Percentiles rank a stretch among this genome's conserved stretches.
Evolutionary conservation across 2,888 invertebrate genomes (phyloP).

Genomic region (Sinopyrophorus schimmeli): DNA sequence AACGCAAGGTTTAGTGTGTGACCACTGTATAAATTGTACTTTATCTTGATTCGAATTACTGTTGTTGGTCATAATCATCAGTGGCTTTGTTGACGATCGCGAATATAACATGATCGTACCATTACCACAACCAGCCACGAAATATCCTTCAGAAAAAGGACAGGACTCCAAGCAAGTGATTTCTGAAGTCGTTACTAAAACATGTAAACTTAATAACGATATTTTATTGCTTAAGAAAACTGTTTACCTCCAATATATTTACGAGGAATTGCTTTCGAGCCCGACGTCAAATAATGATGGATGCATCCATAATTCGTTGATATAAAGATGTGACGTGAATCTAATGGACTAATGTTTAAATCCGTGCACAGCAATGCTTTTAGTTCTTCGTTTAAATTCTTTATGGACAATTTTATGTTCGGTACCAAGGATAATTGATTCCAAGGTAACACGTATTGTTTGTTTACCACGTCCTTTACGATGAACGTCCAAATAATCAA

Average conservation of each 20-base stretch:
- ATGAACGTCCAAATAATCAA: constrained; percentile 59
- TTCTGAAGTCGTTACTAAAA: constrained; percentile 44
- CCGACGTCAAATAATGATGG: constrained; percentile 51
- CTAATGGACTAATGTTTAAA: constrained; percentile 53
- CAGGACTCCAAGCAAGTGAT: constrained; percentile 57
- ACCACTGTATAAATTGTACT: constrained; percentile 59
- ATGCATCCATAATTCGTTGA: constrained; percentile 57
- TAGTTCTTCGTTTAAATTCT: constrained; percentile 43
- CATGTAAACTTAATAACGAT: too few relatives aligned
- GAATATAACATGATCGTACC: constrained; percentile 59
- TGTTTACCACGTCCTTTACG: constrained; percentile 36
- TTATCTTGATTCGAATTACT: constrained; percentile 43
- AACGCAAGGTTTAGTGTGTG: constrained; percentile 57
- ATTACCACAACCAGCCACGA: constrained; percentile 58
- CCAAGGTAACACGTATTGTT: constrained; percentile 53
- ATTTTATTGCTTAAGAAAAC: neutral
- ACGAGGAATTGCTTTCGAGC: constrained; percentile 45
- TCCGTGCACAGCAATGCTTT: constrained; percentile 51
- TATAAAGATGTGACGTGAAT: constrained; percentile 56
- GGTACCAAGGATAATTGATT: constrained; percentile 54
- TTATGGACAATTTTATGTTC: constrained; percentile 52
- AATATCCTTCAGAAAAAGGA: constrained; percentile 57
- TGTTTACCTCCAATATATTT: constrained; percentile 45
- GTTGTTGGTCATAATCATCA: constrained; percentile 49
- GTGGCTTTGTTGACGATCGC: constrained; percentile 52